Percentiles rank a stretch among this genome's conserved stretches.
phyloP scores from a whole-genome alignment of 2,888 invertebrate genomes.

The Carcina quercana region DNA sequence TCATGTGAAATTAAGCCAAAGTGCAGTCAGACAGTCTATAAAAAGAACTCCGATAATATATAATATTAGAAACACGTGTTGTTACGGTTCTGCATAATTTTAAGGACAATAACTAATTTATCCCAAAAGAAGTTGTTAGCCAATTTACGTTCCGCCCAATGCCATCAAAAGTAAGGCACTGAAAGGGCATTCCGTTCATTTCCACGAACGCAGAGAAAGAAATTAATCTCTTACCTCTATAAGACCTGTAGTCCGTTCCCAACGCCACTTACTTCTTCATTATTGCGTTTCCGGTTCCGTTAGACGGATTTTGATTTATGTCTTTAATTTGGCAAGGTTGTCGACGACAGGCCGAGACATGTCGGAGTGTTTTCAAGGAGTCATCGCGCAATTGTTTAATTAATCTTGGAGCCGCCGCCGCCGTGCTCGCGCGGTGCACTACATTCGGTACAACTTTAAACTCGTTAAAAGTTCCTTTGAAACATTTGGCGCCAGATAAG shows the following conservation, averaged over 20 bases:
- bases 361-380: constrained; percentile 73
- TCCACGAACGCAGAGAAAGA: constrained; percentile 33
- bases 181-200: constrained; percentile 17
- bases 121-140: too few relatives aligned
- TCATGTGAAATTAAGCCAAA: too few relatives aligned
- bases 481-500: constrained; percentile 74
- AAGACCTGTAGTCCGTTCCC: constrained; percentile 33
- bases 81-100: too few relatives aligned
- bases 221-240: constrained; percentile 39
- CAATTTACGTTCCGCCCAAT: too few relatives aligned
- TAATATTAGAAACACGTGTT: too few relatives aligned
- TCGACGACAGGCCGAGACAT: constrained; percentile 71
- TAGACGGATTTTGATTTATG: constrained; percentile 69
- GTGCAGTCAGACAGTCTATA: too few relatives aligned
- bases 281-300: constrained; percentile 67
- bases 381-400: constrained; percentile 74
- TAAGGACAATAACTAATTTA: too few relatives aligned
- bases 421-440: constrained; percentile 44
- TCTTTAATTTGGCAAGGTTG: constrained; percentile 72
- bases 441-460: constrained; percentile 71
- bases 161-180: too few relatives aligned
- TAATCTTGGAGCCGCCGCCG: constrained; percentile 62
- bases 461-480: constrained; percentile 74
- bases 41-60: too few relatives aligned
- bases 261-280: constrained; percentile 55